phyloP scores from a whole-genome alignment of 2,797 vertebrate genomes.

The Benthosema pterotum region DNA sequence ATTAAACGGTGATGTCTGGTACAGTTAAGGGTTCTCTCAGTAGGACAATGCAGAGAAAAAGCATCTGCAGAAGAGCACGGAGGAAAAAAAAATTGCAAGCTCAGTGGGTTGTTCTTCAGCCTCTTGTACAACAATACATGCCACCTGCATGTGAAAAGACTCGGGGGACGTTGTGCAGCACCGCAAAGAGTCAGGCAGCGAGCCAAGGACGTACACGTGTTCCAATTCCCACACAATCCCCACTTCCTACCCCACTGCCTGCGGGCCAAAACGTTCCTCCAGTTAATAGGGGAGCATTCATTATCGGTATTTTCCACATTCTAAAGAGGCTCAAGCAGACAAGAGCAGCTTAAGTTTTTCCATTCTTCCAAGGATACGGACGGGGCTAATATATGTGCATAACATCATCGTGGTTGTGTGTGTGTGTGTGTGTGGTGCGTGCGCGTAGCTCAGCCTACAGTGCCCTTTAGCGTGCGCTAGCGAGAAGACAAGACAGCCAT shows the following conservation, averaged over 20 bases:
- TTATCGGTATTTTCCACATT: slow-evolving; percentile 39
- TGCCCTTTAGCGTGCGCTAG: slow-evolving; percentile 62
- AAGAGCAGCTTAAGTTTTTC: slow-evolving; percentile 28
- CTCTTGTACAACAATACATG: slow-evolving; percentile 23
- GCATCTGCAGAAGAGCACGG: slow-evolving; percentile 34
- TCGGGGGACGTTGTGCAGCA: slow-evolving; percentile 37
- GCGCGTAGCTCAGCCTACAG: slow-evolving; percentile 42
- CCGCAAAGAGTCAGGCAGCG: slow-evolving; percentile 47
- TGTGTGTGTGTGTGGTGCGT: slow-evolving; percentile 16
- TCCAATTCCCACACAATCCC: slow-evolving; percentile 44
- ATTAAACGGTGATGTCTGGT: slow-evolving; percentile 42
- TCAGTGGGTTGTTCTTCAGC: slow-evolving; percentile 30
- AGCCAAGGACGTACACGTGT: slow-evolving; percentile 44
- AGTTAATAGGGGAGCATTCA: slow-evolving; percentile 17
- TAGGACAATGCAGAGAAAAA: slow-evolving; percentile 26
- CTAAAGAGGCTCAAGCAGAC: slow-evolving; percentile 31
- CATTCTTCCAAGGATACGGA: slow-evolving; percentile 23
- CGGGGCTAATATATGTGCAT: slow-evolving; percentile 40
- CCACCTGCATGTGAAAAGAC: slow-evolving; percentile 41
- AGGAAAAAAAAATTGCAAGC: slow-evolving; percentile 34
- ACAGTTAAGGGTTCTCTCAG: slow-evolving; percentile 18
- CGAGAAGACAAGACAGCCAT: slow-evolving; percentile 47
- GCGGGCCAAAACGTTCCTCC: slow-evolving; percentile 19
- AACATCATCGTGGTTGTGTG: slow-evolving; percentile 25
- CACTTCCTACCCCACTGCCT: slow-evolving; percentile 23